Percentiles rank a stretch among this genome's conserved stretches.
These are phyloP conservation scores for Nephrocerus scutellatus DNA, from an alignment of 2,888 invertebrate species.

Conservation along the genomic window DNA sequence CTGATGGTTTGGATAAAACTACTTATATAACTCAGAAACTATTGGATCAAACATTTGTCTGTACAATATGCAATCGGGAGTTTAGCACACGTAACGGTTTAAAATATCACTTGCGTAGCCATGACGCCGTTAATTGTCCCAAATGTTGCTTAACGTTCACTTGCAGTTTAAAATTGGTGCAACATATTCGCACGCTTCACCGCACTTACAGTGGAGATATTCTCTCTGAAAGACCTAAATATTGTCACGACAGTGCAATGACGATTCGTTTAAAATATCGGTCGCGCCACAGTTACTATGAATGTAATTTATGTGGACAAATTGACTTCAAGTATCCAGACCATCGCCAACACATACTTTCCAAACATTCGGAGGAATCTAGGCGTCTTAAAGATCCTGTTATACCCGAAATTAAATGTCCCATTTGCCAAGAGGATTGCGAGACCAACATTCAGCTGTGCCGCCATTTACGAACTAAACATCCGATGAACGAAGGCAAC, in stretches of 20 bases:
- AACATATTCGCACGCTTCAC: constrained; percentile 26
- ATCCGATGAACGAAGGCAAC: constrained; percentile 19
- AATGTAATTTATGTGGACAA: constrained; percentile 26
- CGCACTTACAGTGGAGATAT: constrained; percentile 20
- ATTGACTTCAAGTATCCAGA: constrained; percentile 1
- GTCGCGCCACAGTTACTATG: constrained; percentile 24
- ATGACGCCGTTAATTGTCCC: constrained; percentile 18
- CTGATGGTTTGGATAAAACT: constrained; percentile 8
- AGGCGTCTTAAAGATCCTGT: constrained; percentile 27
- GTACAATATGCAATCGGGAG: constrained; percentile 10
- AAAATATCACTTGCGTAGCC: constrained; percentile 15
- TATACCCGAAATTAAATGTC: constrained; percentile 25
- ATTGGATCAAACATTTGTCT: neutral
- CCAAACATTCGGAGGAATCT: constrained; percentile 24
- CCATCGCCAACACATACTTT: constrained; percentile 24
- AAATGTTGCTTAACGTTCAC: constrained; percentile 20
- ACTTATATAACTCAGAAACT: neutral
- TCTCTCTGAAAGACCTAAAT: constrained; percentile 22
- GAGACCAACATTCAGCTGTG: constrained; percentile 21
- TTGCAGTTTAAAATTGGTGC: constrained; percentile 20
- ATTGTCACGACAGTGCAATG: constrained; percentile 26
- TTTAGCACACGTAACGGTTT: constrained; percentile 15
- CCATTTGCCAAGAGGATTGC: constrained; percentile 23
- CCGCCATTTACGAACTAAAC: constrained; percentile 20
- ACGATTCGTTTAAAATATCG: constrained; percentile 26